Base-by-base conservation (phyloP, 2,888 invertebrate species). In the Oxycera nigricornis region DNA sequence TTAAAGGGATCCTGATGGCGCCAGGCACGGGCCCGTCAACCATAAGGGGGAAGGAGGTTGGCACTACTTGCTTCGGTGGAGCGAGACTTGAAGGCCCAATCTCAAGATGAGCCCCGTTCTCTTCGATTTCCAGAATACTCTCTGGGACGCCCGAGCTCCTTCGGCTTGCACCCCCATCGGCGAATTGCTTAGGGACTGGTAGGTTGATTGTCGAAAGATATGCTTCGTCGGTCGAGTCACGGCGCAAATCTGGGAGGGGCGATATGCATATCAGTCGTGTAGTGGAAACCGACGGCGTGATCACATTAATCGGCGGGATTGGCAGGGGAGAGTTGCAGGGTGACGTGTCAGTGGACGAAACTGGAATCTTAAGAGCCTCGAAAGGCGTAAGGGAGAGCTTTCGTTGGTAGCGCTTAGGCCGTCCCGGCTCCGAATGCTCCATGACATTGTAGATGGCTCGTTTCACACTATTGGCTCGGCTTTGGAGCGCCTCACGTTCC, bases 101-200 rank as follows among this genome's bases (percentile, higher is more conserved):
- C 7, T 73, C 73, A 14, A 35, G 20, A 14, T 55, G 31, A 30
- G 52, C 50, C 82, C 82, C 59, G 82, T 79, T 77, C 82, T 85
- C 77, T 81, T 81, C 52, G 80, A 82, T 77, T 83, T 85, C 17
- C 72, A 77, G 57, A 22, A 79, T 77, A 70, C 74, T 75, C 75
- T 75, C 78, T 65, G 77, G 76, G 1, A 83, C 84, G 4, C 85
- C 84, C 2, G 85, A 91, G 17, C 88, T 89, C 9, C 91, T 90
- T 14, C 93, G 89, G 50, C 93, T 88, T 77, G 93, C 91, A 77
- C 91, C 90, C 77, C 91, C 91, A 81, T 94, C 94, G 1, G 94
- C 94, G 83, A 95, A 95, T 79, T 92, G 92, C 31, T 90, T 89
- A 6, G 95, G 95, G 57, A 90, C 93, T 1, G 94, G 94, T 77